phyloP scores from a whole-genome alignment of 2,888 invertebrate genomes.

The Liposcelis brunnea region DNA sequence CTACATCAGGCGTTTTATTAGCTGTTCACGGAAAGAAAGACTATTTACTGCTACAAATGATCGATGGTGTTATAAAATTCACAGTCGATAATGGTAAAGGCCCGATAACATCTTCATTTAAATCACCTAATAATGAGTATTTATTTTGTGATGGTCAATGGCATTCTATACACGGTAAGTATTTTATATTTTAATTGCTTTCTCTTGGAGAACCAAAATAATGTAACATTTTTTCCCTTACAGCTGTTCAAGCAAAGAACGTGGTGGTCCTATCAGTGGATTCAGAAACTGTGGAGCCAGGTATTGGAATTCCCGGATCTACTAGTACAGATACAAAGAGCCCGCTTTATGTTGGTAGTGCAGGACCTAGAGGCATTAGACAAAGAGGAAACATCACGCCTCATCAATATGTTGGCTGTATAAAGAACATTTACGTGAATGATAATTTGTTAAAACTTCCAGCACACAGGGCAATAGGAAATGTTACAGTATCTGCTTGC shows the following conservation, averaged over 20 bases:
- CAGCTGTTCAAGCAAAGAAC: conserved; percentile 78
- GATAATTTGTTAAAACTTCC: conserved; percentile 31
- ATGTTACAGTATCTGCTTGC: conserved; percentile 61
- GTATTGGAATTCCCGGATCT: conserved; percentile 44
- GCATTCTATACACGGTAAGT: conserved; percentile 66
- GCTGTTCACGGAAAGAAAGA: conserved; percentile 71
- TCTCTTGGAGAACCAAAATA: neutral
- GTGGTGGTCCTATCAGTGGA: conserved; percentile 77
- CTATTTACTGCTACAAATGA: conserved; percentile 71
- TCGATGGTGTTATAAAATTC: conserved; percentile 68
- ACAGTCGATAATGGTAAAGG: conserved; percentile 73
- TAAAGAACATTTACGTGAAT: conserved; percentile 50
- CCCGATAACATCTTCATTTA: conserved; percentile 54
- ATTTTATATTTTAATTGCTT: too few relatives aligned
- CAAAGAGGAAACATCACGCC: conserved; percentile 49
- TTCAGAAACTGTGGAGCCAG: conserved; percentile 53
- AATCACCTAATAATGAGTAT: conserved; percentile 42
- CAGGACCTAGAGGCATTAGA: conserved; percentile 24
- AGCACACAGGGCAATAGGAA: conserved; percentile 44
- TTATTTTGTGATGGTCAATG: conserved; percentile 83
- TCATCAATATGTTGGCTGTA: conserved; percentile 62
- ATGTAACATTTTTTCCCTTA: conserved; percentile 16
- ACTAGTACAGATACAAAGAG: conserved; percentile 62
- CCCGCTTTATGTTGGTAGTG: conserved; percentile 82
- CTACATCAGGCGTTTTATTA: conserved; percentile 65